These are phyloP conservation scores for Endotricha flammealis DNA, from an alignment of 2,888 invertebrate species.

Conservation along the genomic window DNA sequence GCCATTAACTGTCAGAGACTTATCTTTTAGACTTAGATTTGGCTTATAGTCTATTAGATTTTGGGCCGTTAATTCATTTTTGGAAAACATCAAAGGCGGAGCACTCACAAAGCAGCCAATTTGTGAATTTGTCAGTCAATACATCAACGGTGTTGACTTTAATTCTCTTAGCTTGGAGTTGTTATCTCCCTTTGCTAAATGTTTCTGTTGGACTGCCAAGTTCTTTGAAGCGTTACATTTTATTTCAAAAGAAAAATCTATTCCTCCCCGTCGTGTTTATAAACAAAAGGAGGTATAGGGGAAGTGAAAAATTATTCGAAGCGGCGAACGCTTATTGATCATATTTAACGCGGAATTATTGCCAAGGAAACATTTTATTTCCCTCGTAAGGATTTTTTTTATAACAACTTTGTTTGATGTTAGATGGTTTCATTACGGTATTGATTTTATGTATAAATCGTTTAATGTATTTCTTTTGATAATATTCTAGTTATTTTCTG, in stretches of 20 bases:
- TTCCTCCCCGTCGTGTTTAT: constrained; percentile 23
- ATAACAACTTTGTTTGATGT: constrained; percentile 5
- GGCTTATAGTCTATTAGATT: constrained; percentile 2
- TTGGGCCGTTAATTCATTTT: constrained; percentile 6
- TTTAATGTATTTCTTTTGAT: too few species aligned
- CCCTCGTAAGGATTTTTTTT: neutral
- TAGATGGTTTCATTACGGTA: too few species aligned
- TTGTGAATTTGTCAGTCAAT: neutral
- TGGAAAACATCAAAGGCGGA: too few species aligned
- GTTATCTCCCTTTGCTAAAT: constrained; percentile 2
- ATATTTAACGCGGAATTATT: constrained; percentile 36
- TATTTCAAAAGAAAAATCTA: constrained; percentile 20
- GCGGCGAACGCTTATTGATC: constrained; percentile 22
- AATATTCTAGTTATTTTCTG: too few species aligned
- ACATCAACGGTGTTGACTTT: neutral
- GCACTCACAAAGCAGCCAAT: too few species aligned
- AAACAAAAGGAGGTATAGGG: constrained; percentile 27
- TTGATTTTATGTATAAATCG: too few species aligned
- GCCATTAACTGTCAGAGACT: neutral
- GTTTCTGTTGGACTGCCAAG: constrained; percentile 13
- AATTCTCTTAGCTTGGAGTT: neutral
- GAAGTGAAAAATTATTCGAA: constrained; percentile 31
- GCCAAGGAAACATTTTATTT: constrained; percentile 23
- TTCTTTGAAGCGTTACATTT: constrained; percentile 15
- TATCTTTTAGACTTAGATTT: neutral